phyloP scores from a whole-genome alignment of 1,140 invertebrate species.

The Drosophila seguyi region DNA sequence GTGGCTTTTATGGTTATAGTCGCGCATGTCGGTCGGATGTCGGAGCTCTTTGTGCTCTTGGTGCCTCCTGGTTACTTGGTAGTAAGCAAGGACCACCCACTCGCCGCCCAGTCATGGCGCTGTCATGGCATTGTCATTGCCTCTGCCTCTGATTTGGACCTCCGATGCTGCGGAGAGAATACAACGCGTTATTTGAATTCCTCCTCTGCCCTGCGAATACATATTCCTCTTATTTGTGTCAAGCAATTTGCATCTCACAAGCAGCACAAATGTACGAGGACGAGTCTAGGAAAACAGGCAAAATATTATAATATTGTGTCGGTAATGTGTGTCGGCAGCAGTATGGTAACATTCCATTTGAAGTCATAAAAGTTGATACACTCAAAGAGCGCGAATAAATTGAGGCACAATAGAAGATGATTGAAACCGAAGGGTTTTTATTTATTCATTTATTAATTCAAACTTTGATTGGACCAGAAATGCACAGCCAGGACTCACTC shows the following conservation, averaged over 20 bases:
- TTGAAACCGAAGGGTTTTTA: background rate
- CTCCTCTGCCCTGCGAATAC: slow-evolving; percentile 8
- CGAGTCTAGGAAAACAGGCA: slow-evolving; percentile 31
- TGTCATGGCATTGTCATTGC: slow-evolving; percentile 48
- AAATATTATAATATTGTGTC: slow-evolving; percentile 47
- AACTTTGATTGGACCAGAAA: background rate
- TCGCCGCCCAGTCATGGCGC: background rate
- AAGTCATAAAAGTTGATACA: slow-evolving; percentile 21
- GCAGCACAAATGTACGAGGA: slow-evolving; percentile 19
- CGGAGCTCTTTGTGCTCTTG: slow-evolving; percentile 1
- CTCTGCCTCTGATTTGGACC: slow-evolving; percentile 74
- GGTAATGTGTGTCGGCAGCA: slow-evolving; percentile 30
- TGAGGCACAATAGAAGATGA: background rate
- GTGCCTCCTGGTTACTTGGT: background rate
- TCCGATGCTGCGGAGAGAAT: slow-evolving; percentile 30
- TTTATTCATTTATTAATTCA: background rate
- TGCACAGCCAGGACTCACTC: background rate
- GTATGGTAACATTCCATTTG: slow-evolving; percentile 17
- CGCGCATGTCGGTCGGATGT: slow-evolving; percentile 57
- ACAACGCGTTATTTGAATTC: slow-evolving; percentile 72
- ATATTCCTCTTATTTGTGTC: slow-evolving; percentile 44
- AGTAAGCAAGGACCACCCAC: slow-evolving; percentile 3
- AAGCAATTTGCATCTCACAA: slow-evolving; percentile 71
- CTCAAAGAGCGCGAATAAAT: slow-evolving; percentile 10
- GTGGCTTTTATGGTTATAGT: slow-evolving; percentile 81